A percentile compares a stretch with the other conserved stretches of the same genome.
Conservation (phyloP, 1,140 invertebrate genomes). For the Drosophila grimshawi region DNA sequence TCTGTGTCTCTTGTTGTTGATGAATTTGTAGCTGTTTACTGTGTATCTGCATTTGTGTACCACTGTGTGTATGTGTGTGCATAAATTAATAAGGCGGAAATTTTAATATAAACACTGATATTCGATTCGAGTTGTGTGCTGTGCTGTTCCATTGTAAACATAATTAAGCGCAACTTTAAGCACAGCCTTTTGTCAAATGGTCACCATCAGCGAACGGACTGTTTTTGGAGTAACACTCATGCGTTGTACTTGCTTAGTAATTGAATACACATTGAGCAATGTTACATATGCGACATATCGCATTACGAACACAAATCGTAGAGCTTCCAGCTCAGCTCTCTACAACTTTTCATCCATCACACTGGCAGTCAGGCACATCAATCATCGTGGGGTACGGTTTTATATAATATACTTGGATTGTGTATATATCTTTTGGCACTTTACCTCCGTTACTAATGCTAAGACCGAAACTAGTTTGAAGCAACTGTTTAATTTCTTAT, state of each 20-base stretch:
- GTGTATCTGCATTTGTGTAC: slow-evolving; percentile 2
- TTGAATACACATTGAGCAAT: slow-evolving; percentile 66
- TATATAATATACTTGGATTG: slow-evolving; percentile 52
- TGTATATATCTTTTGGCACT: slow-evolving; percentile 61
- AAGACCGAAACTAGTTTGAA: slow-evolving; percentile 50
- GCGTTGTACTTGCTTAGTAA: slow-evolving; percentile 44
- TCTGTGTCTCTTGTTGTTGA: slow-evolving; percentile 51
- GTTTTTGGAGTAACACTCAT: neutral
- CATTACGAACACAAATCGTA: slow-evolving; percentile 39
- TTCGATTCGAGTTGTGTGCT: slow-evolving; percentile 60
- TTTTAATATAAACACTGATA: slow-evolving; percentile 78
- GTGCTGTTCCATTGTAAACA: slow-evolving; percentile 53
- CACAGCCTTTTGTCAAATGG: slow-evolving; percentile 50
- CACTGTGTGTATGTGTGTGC: slow-evolving; percentile 20
- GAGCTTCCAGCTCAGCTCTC: slow-evolving; percentile 8
- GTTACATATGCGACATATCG: slow-evolving; percentile 36
- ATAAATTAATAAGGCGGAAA: slow-evolving; percentile 75
- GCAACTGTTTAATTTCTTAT: neutral
- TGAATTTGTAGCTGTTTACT: slow-evolving; percentile 29
- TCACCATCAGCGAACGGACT: slow-evolving; percentile 13
- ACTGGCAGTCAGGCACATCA: slow-evolving; percentile 44
- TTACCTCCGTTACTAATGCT: slow-evolving; percentile 20
- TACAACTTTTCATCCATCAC: neutral
- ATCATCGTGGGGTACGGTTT: slow-evolving; percentile 42
- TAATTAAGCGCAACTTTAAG: slow-evolving; percentile 63